A percentile compares a stretch with the other conserved stretches of the same genome.
These are phyloP conservation scores for Ifrita kowaldi DNA, from an alignment of 2,113 vertebrate species.

Conservation along the genomic window DNA sequence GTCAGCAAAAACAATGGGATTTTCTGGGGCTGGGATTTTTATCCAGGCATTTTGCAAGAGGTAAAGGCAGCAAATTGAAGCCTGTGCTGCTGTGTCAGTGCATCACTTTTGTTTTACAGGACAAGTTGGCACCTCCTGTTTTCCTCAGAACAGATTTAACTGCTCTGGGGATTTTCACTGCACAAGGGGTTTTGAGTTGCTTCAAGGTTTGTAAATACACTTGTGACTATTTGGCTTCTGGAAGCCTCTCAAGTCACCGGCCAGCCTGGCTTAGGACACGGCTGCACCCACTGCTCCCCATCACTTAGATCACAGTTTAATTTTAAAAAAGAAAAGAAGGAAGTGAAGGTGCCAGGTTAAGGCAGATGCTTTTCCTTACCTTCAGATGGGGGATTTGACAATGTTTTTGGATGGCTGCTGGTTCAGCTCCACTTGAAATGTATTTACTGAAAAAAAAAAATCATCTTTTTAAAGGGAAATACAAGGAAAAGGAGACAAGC, in stretches of 20 bases:
- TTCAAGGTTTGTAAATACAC: not conserved
- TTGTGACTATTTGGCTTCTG: not conserved
- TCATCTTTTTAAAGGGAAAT: not conserved
- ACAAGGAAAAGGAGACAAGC: not conserved
- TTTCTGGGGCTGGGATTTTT: not conserved
- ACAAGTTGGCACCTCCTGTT: not conserved
- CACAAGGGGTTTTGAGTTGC: not conserved
- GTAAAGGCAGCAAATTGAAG: not conserved
- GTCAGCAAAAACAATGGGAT: accelerated
- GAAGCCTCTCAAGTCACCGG: not conserved
- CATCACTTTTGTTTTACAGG: not conserved
- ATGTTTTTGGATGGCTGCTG: not conserved
- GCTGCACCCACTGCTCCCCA: not conserved
- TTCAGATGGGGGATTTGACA: not conserved
- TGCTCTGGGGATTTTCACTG: not conserved
- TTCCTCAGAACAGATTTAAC: not conserved
- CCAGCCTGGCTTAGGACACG: not conserved
- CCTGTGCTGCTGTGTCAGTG: not conserved
- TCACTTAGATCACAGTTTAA: not conserved
- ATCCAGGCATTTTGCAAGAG: not conserved
- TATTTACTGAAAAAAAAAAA: not conserved
- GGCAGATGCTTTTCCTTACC: not conserved
- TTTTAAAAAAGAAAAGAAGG: not conserved
- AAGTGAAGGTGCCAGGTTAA: not conserved
- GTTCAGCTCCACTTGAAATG: not conserved